Percentiles rank a stretch among this genome's conserved stretches.
phyloP scores from a whole-genome alignment of 2,797 vertebrate genomes.

The Myripristis jacobus region DNA sequence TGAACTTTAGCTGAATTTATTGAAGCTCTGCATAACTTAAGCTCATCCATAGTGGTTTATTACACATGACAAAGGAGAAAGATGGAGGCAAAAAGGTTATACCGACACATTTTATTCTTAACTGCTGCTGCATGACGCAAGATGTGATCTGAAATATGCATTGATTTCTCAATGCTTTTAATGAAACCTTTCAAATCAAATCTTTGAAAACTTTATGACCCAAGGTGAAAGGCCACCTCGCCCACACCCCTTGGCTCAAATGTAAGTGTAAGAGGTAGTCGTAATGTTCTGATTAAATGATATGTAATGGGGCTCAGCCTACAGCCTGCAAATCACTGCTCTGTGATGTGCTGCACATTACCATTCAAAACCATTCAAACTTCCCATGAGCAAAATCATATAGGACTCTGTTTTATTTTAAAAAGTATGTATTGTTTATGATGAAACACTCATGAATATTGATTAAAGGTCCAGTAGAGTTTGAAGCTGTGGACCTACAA shows the following conservation, averaged over 20 bases:
- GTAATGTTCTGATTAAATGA: too few relatives aligned
- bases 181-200: too few relatives aligned
- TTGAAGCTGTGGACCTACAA: slow-evolving; percentile 31
- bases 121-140: not conserved
- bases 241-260: not conserved
- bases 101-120: not conserved
- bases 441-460: slow-evolving; percentile 22
- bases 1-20: not conserved
- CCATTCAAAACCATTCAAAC: not conserved
- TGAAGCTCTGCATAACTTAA: not conserved
- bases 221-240: too few relatives aligned
- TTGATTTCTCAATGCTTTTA: not conserved
- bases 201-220: too few relatives aligned
- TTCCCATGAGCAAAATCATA: not conserved
- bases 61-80: not conserved
- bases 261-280: too few relatives aligned
- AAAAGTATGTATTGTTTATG: slow-evolving; percentile 14
- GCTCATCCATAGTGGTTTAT: not conserved
- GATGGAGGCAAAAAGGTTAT: slow-evolving; percentile 1
- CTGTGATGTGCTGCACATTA: too few relatives aligned
- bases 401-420: slow-evolving; percentile 11
- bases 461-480: slow-evolving; percentile 19
- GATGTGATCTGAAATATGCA: not conserved
- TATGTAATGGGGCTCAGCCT: not conserved
- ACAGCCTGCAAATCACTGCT: not conserved